These are phyloP conservation scores for Enteromius anoplus DNA, from an alignment of 2,797 vertebrate species.

Conservation along the genomic window DNA sequence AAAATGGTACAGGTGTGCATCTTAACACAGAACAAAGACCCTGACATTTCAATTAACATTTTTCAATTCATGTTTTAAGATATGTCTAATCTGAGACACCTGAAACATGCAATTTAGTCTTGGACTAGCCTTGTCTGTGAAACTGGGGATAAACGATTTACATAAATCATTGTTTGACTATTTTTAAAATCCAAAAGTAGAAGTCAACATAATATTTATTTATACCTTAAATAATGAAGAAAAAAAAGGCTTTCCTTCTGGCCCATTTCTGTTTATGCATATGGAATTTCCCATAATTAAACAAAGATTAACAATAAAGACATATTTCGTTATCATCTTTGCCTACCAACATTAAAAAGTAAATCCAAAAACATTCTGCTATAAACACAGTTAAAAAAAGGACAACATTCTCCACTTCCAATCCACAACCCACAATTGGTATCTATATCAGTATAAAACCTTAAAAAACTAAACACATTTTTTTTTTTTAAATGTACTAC, in stretches of 20 bases:
- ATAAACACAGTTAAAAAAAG: neutral
- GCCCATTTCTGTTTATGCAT: neutral
- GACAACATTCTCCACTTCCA: neutral
- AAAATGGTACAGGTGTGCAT: no score
- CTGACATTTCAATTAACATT: no score
- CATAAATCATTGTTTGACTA: neutral
- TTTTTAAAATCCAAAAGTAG: neutral
- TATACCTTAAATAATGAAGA: neutral
- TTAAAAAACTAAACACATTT: no score
- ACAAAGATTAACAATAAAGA: neutral
- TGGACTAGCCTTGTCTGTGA: no score
- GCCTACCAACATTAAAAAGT: neutral
- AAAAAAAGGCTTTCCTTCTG: neutral
- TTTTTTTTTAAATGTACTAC: neutral
- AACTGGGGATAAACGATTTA: no score
- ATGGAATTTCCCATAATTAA: neutral
- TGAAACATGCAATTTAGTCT: no score
- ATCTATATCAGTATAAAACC: no score
- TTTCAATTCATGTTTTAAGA: no score
- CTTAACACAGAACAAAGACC: no score
- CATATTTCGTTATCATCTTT: neutral
- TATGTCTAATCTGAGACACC: no score
- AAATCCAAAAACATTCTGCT: neutral
- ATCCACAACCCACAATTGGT: neutral
- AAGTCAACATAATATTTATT: neutral